A percentile compares a stretch with the other conserved stretches of the same genome.
Conservation (phyloP, 2,113 vertebrate species). For the Semicossyphus pulcher region DNA sequence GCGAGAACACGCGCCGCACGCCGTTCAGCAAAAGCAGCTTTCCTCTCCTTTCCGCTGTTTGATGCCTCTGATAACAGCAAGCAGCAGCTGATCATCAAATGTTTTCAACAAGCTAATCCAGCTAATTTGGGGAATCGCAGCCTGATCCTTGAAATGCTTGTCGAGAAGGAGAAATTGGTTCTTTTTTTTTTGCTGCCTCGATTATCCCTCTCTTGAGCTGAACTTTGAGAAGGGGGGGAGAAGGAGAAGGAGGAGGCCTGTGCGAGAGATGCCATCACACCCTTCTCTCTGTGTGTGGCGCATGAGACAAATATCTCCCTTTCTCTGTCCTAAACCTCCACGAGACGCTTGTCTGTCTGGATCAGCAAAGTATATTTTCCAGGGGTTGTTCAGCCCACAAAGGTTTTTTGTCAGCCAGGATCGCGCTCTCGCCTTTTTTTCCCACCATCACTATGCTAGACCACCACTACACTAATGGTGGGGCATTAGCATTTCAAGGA, state of each 20-base stretch:
- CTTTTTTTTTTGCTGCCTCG: constrained; percentile 30
- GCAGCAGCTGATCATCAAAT: constrained; percentile 55
- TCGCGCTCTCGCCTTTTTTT: constrained; percentile 82
- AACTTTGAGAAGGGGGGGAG: constrained; percentile 46
- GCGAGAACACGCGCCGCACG: constrained; percentile 46
- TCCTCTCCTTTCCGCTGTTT: constrained; percentile 38
- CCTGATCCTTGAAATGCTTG: constrained; percentile 67
- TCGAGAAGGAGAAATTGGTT: constrained; percentile 56
- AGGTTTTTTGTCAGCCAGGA: constrained; percentile 83
- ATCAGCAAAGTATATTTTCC: constrained; percentile 86
- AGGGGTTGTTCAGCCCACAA: constrained; percentile 85
- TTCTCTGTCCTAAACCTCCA: constrained; percentile 34
- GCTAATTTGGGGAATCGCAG: constrained; percentile 58
- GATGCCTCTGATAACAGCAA: constrained; percentile 58
- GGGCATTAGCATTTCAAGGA: constrained; percentile 97
- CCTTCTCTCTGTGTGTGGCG: constrained; percentile 54
- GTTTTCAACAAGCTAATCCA: constrained; percentile 60
- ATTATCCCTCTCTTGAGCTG: constrained; percentile 65
- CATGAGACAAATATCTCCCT: constrained; percentile 48
- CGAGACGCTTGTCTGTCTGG: constrained; percentile 77
- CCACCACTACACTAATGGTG: constrained; percentile 88
- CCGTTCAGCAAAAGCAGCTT: constrained; percentile 62
- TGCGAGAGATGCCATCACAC: constrained; percentile 72
- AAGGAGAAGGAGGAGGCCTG: constrained; percentile 17
- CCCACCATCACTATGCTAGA: constrained; percentile 92